phyloP scores from a whole-genome alignment of 2,797 vertebrate species.

The Ctenochaetus hawaiiensis region DNA sequence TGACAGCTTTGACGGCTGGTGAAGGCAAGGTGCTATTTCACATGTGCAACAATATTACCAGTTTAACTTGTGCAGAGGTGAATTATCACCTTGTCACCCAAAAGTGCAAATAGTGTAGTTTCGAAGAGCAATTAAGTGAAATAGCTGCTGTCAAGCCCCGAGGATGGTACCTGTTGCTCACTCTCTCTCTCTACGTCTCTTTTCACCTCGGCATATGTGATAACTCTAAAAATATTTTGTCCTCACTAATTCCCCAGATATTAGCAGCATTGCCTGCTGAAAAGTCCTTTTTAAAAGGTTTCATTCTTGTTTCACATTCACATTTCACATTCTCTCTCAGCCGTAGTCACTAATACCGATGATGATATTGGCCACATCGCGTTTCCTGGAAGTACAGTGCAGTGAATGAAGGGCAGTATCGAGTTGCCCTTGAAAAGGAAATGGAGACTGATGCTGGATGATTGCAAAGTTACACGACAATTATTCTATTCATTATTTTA shows the following conservation, averaged over 20 bases:
- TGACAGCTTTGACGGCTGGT: conserved; percentile 79
- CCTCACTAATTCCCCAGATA: conserved; percentile 80
- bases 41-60: conserved; percentile 89
- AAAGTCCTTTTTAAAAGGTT: conserved; percentile 77
- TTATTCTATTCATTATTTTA: conserved; percentile 87
- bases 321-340: conserved; percentile 38
- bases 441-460: conserved; percentile 78
- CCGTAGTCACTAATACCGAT: conserved; percentile 63
- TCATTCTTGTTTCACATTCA: conserved; percentile 57
- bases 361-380: conserved; percentile 77
- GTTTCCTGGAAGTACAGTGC: conserved; percentile 77
- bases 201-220: conserved; percentile 83
- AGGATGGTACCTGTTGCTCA: conserved; percentile 89
- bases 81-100: conserved; percentile 96
- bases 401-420: conserved; percentile 79
- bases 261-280: conserved; percentile 76
- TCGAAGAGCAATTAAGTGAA: conserved; percentile 94
- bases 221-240: conserved; percentile 84
- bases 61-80: conserved; percentile 92
- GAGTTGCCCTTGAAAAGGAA: conserved; percentile 80
- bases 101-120: conserved; percentile 90
- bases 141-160: conserved; percentile 93
- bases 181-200: conserved; percentile 32
- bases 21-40: conserved; percentile 85
- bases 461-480: conserved; percentile 84